Base-by-base conservation (phyloP, 1,140 invertebrate species). In the Neoseiulus cucumeris region DNA sequence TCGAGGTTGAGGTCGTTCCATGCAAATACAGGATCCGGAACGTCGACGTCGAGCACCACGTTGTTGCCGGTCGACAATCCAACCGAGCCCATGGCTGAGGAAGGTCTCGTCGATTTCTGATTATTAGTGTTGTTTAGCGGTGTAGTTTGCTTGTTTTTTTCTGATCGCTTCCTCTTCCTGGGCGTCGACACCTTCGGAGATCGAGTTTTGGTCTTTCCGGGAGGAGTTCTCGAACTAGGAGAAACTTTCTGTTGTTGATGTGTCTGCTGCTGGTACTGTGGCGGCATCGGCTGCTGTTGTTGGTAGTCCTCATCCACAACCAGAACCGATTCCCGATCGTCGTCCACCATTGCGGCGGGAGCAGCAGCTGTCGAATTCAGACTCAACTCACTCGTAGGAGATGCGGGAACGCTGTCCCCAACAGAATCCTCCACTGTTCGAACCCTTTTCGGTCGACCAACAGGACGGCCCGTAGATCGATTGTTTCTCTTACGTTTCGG, bases 1-100 rank as follows among this genome's bases (percentile, higher is more conserved):
- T 59, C 51, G 14, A 59, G 51, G 33, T 59, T 59, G 25, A 59
- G 51, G 51, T 59, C 51, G 22, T 59, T 59, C 51, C 51, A 59
- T 14, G 51, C 51, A 20, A 59, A 59, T 14, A 33, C 51, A 12
- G 51, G 25, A 33, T 59, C 51, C 2, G 51, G 25, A 25, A 59
- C 33, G 14, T 33, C 51, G 9, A 59, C 51, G 22, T 59, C 51
- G 12, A 59, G 51, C 51, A 59, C 22, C 25, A 59, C 51, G 9
- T 39, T 39, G 33, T 39, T 39, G 33, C 33, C 33, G 33, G 33
- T 39, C 33, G 33, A 39, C 33, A 39, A 39, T 39, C 33, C 33
- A 4, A 39, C 33, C 33, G 33, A 39, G 33, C 33, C 33, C 33
- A 39, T 39, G 4, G 33, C 33, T 39, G 33, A 39, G 9, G 33